Base-by-base conservation (phyloP, 2,797 vertebrate species). In the Lithobates sylvaticus region DNA sequence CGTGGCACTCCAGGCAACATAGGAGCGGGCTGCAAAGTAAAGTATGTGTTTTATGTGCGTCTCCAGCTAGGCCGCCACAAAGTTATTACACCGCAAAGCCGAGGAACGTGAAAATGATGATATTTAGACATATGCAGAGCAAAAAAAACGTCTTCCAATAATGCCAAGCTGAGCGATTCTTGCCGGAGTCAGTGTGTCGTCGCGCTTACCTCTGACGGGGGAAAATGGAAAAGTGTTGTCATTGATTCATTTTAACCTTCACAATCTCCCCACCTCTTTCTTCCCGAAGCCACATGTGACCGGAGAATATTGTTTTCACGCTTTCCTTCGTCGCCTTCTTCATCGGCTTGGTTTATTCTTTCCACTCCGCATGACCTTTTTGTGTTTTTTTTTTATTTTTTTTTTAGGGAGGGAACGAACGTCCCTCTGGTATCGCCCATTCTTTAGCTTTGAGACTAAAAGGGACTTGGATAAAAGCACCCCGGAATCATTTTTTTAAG, bases 101-200 rank as follows among this genome's bases (percentile, higher is more conserved):
- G 39, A 73, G 70, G 23, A 81, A 86, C 64, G 80, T 79, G 81
- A 83, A 87, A 87, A 87, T 83, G 81, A 87, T 87, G 68, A 87
- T 83, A 78, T 83, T 83, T 83, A 83, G 86, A 36, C 68, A 47
- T 87, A 83, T 83, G 76, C 76, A 83, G 86, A 87, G 71, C 54
- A 54, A 39, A 39, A 10, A 42, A 47, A 78, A 78, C 61, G 15
- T 54, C 79, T 67, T 64, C 68, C 58, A 87, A 27, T 79, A 82
- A 79, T 75, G 44, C 15, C 64, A 65, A 81, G 61, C 74, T 72
- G 74, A 72, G 83, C 47, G 54, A 77, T 86, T 70, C 54, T 76
- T 76, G 32, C 39, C 8, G 77, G 58, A 75, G 79, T 71, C 64
- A 64, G 64, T 72, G 23, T n/a, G 5, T 36, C 69, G 26, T 3